phyloP scores from a whole-genome alignment of 2,113 vertebrate genomes.

The Tetraodon nigroviridis region DNA sequence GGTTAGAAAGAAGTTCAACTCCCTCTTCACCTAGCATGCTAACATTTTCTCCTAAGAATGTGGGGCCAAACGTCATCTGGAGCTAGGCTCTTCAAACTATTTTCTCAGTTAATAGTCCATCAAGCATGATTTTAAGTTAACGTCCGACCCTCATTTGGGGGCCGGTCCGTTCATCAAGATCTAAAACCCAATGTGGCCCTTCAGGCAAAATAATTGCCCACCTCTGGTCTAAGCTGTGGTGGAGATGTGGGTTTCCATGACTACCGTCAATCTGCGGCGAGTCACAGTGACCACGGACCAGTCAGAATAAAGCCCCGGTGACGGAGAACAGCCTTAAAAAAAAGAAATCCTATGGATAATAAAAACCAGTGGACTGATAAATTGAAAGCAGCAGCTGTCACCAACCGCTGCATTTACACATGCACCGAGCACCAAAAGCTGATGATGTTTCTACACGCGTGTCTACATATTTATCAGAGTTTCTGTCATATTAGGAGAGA shows the following conservation, averaged over 20 bases:
- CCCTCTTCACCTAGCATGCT: no score
- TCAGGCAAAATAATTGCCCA: no score
- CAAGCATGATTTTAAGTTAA: no score
- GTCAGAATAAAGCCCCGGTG: conserved; percentile 47
- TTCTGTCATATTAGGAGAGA: no score
- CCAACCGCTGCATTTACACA: neutral
- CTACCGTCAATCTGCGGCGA: conserved; percentile 8
- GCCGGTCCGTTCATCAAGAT: no score
- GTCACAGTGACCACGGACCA: conserved; percentile 38
- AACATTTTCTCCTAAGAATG: no score
- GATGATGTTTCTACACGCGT: neutral
- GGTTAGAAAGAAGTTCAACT: no score
- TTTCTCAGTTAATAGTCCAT: no score
- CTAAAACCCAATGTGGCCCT: no score
- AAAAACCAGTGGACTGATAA: conserved; percentile 1
- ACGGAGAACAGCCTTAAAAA: conserved; percentile 20
- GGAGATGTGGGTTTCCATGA: conserved; percentile 5
- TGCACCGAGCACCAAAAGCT: neutral
- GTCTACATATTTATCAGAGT: neutral
- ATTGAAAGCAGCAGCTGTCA: conserved; percentile 25
- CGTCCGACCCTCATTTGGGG: no score
- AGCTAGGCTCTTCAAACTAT: no score
- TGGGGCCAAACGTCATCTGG: no score
- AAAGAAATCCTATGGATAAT: conserved; percentile 1
- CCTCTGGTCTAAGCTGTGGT: conserved; percentile 24